Conservation (phyloP, 2,888 invertebrate species). For the Flabesymbios commensalis region DNA sequence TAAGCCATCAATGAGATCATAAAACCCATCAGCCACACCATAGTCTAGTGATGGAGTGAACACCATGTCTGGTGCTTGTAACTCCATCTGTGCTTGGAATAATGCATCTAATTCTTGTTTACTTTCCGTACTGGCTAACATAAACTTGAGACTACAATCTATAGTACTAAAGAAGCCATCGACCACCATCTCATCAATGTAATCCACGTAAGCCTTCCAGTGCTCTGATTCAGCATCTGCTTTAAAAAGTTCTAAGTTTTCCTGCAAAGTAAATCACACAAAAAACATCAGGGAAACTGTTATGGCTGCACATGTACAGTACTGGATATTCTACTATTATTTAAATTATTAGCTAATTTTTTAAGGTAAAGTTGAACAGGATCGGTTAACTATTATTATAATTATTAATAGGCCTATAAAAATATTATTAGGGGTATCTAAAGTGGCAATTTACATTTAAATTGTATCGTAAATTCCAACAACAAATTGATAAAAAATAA, state of each 20-base stretch:
- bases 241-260: constrained; percentile 80
- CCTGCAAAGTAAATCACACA: constrained; percentile 59
- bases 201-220: constrained; percentile 85
- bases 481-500: no score
- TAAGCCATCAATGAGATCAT: constrained; percentile 75
- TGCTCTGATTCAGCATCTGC: constrained; percentile 70
- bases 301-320: no score
- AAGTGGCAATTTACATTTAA: no score
- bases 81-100: constrained; percentile 82
- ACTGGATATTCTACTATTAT: no score
- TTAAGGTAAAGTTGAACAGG: no score
- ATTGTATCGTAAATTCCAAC: no score
- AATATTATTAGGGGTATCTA: no score
- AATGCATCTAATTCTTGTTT: constrained; percentile 76
- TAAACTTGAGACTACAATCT: constrained; percentile 77
- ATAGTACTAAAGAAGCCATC: constrained; percentile 77
- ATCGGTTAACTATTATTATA: no score
- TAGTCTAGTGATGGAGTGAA: constrained; percentile 84
- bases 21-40: constrained; percentile 75
- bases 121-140: constrained; percentile 87
- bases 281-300: no score
- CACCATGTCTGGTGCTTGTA: constrained; percentile 72
- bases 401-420: no score
- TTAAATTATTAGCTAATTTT: no score
- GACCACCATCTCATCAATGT: constrained; percentile 81